Percentiles rank a stretch among this genome's conserved stretches.
Evolutionary conservation across 2,888 invertebrate genomes (phyloP).

Genomic region (Amiota mariae): DNA sequence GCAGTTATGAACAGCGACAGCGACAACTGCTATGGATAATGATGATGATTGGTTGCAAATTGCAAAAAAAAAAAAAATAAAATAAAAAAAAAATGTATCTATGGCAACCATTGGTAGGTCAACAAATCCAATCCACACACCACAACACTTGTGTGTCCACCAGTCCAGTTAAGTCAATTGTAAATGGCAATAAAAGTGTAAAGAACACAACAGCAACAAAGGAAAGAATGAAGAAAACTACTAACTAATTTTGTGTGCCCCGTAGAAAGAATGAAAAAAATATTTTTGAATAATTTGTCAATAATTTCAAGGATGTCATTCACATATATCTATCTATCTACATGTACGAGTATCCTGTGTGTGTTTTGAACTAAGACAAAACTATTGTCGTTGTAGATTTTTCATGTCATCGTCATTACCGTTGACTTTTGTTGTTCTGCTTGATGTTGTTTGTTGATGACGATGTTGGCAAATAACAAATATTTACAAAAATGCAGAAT

Average conservation of each 20-base stretch:
- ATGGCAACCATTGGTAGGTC: slow-evolving; percentile 55
- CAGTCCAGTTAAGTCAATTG: not conserved
- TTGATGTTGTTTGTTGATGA: slow-evolving; percentile 7
- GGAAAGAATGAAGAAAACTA: not conserved
- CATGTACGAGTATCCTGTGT: not conserved
- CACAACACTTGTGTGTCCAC: not conserved
- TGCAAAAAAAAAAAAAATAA: too few species aligned
- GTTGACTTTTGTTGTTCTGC: slow-evolving; percentile 32
- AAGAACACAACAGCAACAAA: not conserved
- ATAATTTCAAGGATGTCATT: slow-evolving; percentile 55
- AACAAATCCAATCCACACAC: slow-evolving; percentile 40
- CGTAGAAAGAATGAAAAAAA: slow-evolving; percentile 11
- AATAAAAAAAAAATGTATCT: too few species aligned
- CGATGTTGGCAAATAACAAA: slow-evolving; percentile 17
- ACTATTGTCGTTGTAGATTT: slow-evolving; percentile 6
- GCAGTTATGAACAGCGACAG: slow-evolving; percentile 51
- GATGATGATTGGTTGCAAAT: too few species aligned
- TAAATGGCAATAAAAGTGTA: not conserved
- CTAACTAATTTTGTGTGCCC: not conserved
- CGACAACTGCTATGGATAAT: not conserved
- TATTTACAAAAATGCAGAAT: slow-evolving; percentile 31
- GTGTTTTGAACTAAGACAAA: slow-evolving; percentile 16
- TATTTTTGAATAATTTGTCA: slow-evolving; percentile 49
- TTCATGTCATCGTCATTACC: not conserved
- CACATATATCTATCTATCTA: not conserved